Base-by-base conservation (phyloP, 2,888 invertebrate species). In the Drosophila nr. perissopoda region DNA sequence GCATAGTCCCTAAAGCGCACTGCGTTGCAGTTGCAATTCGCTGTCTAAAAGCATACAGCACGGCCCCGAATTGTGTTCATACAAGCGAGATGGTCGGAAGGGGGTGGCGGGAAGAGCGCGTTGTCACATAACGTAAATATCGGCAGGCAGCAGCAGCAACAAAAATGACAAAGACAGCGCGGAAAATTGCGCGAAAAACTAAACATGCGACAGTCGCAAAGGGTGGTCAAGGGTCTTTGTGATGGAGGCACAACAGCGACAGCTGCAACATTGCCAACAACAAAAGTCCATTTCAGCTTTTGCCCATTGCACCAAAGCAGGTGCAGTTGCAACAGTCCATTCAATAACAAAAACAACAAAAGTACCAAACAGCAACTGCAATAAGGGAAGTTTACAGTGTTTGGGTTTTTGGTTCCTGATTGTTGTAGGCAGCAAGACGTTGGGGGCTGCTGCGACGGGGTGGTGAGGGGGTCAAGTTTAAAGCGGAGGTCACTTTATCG, bases 181-280 rank as follows among this genome's bases (percentile, higher is more conserved):
- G 85, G 90, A 87, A 90, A 85, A 90, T 83, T 80, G 86, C 90
- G 90, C 90, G 90, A 85, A 90, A 89, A 89, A 87, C 87, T 87
- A 87, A 87, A 87, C 87, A 84, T 76, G 82, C 72, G 65, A 64
- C 65, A 63, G 52, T 60, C 60, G 59, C 68, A 62, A 27, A 31
- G 53, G 60, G 42, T 34, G 38, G 13, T n/a, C 56, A 51, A 18
- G 34, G 45, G 38, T 21, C 10, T 42, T n/a, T 18, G 34, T n/a
- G n/a, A 8, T 11, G 57, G 6, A 52, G 34, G 4, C 16, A 18
- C 62, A 64, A 29, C 56, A 64, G 67, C 78, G 84, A 79, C 89
- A 83, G 81, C 87, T 79, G 87, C 89, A 68, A 40, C 58, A 86
- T 33, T 61, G 71, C 16, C 62, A 62, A 76, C 76, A 86, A 82